Evolutionary conservation across 1,140 invertebrate genomes (phyloP), one percentile per base, ranked within the genome.

Genomic region (Proctacanthus coquilletti): DNA sequence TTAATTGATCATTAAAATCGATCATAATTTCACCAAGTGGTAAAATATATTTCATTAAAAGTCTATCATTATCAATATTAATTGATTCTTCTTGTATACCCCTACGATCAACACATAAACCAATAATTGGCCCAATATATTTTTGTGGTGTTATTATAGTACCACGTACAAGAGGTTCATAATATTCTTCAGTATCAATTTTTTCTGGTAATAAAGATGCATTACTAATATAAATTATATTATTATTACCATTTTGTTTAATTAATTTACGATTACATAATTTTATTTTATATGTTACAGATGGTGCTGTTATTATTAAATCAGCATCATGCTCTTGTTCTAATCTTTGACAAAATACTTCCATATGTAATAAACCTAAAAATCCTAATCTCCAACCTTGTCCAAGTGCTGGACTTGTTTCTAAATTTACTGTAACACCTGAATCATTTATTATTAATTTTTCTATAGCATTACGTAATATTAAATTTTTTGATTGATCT

Each of bases 331-430:
- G 84, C 64, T 98, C 95, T 58, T 97, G 91, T 47, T 96, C 77
- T 17, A 98, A 62, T 17, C 94, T 66, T 58, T 97, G 91, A 41
- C 74, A 80, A 53, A 97, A 97, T 1, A 97, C 92, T 62, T 98
- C 93, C 71, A 98, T 78, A 57, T 98, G 94, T 5, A 98, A 64
- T 3, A 97, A 63, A 0, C 94, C 94, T 4, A 97, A 65, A 61
- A 97, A 98, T 4, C 92, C 93, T 21, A 94, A 57, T 32, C 87
- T 70, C 82, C 85, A 98, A 23, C 93, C 94, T 59, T 87, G 80
- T 10, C 95, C 95, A 32, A 98, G 63, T 3, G 91, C 91, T 40
- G 84, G 75, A 70, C 89, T 92, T 2, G 75, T 77, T 61, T 95
- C 89, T 17, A 74, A 48, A 34, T 63, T 65, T 1, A 93, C 62